phyloP scores from a whole-genome alignment of 2,888 invertebrate species.

The Lasius fuliginosus region DNA sequence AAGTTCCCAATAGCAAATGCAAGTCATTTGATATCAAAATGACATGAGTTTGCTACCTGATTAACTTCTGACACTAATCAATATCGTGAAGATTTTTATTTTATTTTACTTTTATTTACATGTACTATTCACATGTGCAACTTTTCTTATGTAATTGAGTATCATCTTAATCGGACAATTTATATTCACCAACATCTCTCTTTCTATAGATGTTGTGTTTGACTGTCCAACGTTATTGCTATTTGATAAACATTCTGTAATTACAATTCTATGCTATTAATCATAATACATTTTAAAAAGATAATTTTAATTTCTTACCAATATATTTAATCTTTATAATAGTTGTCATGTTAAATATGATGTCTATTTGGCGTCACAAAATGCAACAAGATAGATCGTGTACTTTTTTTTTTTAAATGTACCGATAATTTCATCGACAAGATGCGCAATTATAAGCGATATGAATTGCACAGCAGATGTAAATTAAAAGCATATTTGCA shows the following conservation, averaged over 20 bases:
- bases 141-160: conserved; percentile 82
- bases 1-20: conserved; percentile 26
- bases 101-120: conserved; percentile 14
- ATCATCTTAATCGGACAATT: conserved; percentile 84
- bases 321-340: conserved; percentile 66
- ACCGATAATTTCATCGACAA: not conserved
- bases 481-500: not conserved
- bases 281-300: not conserved
- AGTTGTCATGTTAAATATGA: conserved; percentile 42
- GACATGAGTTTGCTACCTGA: not conserved
- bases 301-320: conserved; percentile 52
- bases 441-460: not conserved
- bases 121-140: conserved; percentile 61
- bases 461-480: not conserved
- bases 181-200: conserved; percentile 83
- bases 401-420: conserved; percentile 1
- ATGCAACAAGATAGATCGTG: not conserved
- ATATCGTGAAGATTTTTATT: no score
- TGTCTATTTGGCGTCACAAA: conserved; percentile 8
- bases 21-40: not conserved
- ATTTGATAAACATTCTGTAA: conserved; percentile 16
- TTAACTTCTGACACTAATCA: not conserved
- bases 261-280: not conserved
- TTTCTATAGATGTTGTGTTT: conserved; percentile 61
- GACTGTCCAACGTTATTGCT: not conserved